Evolutionary conservation across 2,113 vertebrate genomes (phyloP).

Genomic region (Rhombomys opimus): DNA sequence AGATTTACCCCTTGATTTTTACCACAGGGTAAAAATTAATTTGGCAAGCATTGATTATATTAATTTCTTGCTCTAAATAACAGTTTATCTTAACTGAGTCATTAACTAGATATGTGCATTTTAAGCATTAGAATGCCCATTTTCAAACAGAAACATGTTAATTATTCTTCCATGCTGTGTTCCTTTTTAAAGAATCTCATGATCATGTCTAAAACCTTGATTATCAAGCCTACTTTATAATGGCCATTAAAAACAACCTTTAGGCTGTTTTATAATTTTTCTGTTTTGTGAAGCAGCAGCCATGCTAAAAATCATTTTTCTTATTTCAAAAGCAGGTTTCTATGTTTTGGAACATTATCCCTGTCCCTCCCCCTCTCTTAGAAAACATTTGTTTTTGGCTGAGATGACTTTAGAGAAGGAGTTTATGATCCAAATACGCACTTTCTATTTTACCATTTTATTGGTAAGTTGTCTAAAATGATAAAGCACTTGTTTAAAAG

Average conservation of each 20-base stretch:
- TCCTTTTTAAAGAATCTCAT: conserved; percentile 5
- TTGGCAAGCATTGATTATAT: neutral
- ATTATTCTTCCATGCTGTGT: conserved; percentile 58
- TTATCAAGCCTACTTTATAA: conserved; percentile 66
- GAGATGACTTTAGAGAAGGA: conserved; percentile 71
- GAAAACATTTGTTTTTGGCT: conserved; percentile 78
- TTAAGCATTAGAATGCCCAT: conserved; percentile 38
- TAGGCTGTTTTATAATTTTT: conserved; percentile 63
- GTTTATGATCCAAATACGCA: conserved; percentile 73
- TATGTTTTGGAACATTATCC: conserved; percentile 68
- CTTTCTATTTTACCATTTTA: conserved; percentile 75
- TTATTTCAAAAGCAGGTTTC: conserved; percentile 69
- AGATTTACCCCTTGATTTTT: neutral
- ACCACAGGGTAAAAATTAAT: neutral
- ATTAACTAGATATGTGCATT: conserved; percentile 16
- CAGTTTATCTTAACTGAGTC: conserved; percentile 19
- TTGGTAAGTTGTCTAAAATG: conserved; percentile 75
- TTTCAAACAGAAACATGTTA: conserved; percentile 61
- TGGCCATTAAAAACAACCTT: conserved; percentile 57
- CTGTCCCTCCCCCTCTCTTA: conserved; percentile 52
- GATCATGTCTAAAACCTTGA: conserved; percentile 52
- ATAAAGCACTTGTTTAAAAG: conserved; percentile 74
- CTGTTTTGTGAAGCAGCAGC: conserved; percentile 60
- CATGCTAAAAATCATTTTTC: conserved; percentile 48
- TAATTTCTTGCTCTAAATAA: conserved; percentile 25